Evolutionary conservation across 1,140 invertebrate genomes (phyloP).

Genomic region (Drosophila azteca): DNA sequence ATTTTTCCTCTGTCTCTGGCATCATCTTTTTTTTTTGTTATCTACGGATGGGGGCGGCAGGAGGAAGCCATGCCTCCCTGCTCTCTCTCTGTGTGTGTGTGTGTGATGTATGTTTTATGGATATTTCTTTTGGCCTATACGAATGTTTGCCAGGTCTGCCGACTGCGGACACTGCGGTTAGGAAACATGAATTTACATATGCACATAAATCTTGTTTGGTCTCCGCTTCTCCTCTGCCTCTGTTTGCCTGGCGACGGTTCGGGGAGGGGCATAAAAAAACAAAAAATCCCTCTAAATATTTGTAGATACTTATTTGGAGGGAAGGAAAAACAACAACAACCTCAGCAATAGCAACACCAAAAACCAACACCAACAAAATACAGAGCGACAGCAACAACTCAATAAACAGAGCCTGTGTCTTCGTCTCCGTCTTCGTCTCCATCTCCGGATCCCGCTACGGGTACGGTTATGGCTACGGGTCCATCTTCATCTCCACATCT

Average conservation of each 20-base stretch:
- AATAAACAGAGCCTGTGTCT: conserved; percentile 71
- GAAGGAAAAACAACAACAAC: conserved; percentile 10
- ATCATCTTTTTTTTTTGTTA: conserved; percentile 73
- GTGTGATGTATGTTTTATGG: conserved; percentile 68
- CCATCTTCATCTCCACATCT: conserved; percentile 19
- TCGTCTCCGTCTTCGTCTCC: no score
- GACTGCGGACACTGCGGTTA: conserved; percentile 60
- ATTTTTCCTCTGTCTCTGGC: conserved; percentile 11
- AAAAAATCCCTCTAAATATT: conserved; percentile 76
- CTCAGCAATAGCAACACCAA: conserved; percentile 18
- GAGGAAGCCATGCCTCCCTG: neutral
- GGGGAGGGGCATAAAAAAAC: conserved; percentile 8
- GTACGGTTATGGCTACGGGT: neutral
- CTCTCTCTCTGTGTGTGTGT: no score
- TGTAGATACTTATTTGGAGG: conserved; percentile 79
- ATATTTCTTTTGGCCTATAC: conserved; percentile 62
- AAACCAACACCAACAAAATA: conserved; percentile 30
- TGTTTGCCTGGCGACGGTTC: conserved; percentile 33
- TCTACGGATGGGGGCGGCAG: conserved; percentile 23
- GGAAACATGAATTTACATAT: conserved; percentile 72
- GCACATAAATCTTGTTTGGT: conserved; percentile 76
- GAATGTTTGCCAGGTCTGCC: conserved; percentile 62
- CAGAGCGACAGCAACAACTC: conserved; percentile 65
- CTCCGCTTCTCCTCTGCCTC: conserved; percentile 48
- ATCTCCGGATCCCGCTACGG: no score